Evolutionary conservation across 2,888 invertebrate genomes (phyloP), one percentile per base, ranked within the genome.

Genomic region (Stenodera caucasica): DNA sequence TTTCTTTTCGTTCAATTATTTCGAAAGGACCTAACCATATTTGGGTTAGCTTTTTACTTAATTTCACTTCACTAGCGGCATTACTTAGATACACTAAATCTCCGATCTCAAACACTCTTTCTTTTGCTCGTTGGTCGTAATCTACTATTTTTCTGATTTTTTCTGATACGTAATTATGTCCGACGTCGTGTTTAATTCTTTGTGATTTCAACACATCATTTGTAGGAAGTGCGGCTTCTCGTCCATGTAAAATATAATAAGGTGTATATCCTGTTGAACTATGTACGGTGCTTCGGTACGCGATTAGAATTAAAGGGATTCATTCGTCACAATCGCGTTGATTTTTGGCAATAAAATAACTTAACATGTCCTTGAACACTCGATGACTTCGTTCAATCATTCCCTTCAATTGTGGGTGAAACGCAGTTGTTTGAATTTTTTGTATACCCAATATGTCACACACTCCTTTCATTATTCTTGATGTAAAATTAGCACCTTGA

Each of bases 311-410:
- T 50, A 63, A 70, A 6, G 71, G 71, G 21, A 76, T 21, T 69
- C 69, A 70, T 12, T 63, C 49, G 45, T 73, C 72, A 72, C 73
- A 75, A 57, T 76, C 69, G 14, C 55, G 33, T 49, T 70, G 70
- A 26, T 71, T 64, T 53, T 63, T 32, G 4, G 58, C 45, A 0
- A 75, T 67, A 51, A 69, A 72, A 55, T 72, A 71, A 7, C 67
- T 61, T 9, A 75, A 40, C 11, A 66, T 59, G 21, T 69, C 66
- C 49, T n/a, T n/a, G n/a, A n/a, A n/a, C n/a, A n/a, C n/a, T n/a
- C n/a, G n/a, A n/a, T n/a, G n/a, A n/a, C n/a, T 66, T 70, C 58
- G 45, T 33, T 58, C 53, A 26, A 58, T 18, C 30, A 49, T 49
- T n/a, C 59, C 59, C 30, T 55, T 59, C 12, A 29, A 50, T 23